phyloP scores from a whole-genome alignment of 2,113 vertebrate genomes.

The Antidorcas marsupialis region DNA sequence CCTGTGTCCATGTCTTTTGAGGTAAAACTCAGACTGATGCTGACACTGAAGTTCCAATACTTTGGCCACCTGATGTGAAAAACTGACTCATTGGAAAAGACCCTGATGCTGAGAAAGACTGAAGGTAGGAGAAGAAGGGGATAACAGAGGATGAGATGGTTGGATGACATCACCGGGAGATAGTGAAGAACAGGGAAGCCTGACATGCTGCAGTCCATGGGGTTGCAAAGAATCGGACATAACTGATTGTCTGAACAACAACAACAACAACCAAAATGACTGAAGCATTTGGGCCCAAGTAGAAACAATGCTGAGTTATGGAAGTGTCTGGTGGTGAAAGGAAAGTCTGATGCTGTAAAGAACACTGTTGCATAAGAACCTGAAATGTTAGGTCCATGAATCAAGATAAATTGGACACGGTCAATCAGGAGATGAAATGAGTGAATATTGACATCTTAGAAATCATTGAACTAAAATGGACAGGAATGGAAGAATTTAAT shows the following conservation, averaged over 20 bases:
- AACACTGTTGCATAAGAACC: not conserved
- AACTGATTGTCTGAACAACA: not conserved
- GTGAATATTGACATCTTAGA: not conserved
- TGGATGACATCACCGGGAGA: not conserved
- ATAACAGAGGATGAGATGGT: not conserved
- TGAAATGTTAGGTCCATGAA: not conserved
- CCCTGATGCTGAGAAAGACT: not conserved
- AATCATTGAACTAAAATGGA: not conserved
- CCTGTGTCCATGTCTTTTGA: not conserved
- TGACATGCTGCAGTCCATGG: not conserved
- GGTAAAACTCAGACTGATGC: not conserved
- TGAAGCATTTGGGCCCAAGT: not conserved
- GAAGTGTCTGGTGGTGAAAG: not conserved
- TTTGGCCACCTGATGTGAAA: not conserved
- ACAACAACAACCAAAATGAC: not conserved
- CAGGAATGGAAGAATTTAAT: not conserved
- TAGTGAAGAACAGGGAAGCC: not conserved
- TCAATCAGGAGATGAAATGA: not conserved
- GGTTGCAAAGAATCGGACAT: rapidly evolving
- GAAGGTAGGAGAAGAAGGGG: not conserved
- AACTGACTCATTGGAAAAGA: not conserved
- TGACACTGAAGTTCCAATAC: not conserved
- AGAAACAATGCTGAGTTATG: not conserved
- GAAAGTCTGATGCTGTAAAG: not conserved
- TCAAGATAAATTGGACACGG: not conserved